Evolutionary conservation across 2,113 vertebrate genomes (phyloP), one percentile per base, ranked within the genome.

Genomic region (Thomomys bottae): DNA sequence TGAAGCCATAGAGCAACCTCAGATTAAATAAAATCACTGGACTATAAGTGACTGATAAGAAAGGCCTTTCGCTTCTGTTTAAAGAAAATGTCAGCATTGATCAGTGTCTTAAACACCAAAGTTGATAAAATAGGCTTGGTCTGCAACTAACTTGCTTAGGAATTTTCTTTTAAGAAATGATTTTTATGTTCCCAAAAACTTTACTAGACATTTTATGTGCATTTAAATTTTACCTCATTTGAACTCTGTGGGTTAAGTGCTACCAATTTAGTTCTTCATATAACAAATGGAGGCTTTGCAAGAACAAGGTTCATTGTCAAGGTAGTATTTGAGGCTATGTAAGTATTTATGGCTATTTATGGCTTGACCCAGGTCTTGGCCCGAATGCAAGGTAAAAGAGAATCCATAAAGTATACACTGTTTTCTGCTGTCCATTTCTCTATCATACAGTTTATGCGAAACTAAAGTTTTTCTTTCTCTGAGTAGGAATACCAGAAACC

Each of bases 161-260:
- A 73, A 57, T 79, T 10, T n/a, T 82, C 61, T 54, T 67, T 36
- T 49, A 8, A 54, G 66, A 76, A n/a, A n/a, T 87, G 61, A 45
- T 8, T 72, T 38, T 6, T 87, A 57, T 57, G 30, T 12, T 54
- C 12, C 84, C 80, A 26, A 92, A 42, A 90, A 72, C 1, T 3
- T 89, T 81, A 4, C 21, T 63, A 3, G 14, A 42, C 1, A 67
- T 17, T 40, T 63, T 15, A 34, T 34, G 20, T 59, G 75, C 32
- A 85, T 71, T 92, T 89, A 73, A 79, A 79, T 15, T 87, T 66
- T 71, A 57, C 28, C 21, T 38, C 23, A 18, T 75, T 85, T 88
- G 70, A 92, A 64, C 57, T 70, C 66, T 67, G 12, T 28, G 21
- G 17, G 12, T 80, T 89, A 54, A 89, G 54, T 54, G 49, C 14